Evolutionary conservation across 2,888 invertebrate species (phyloP).

Genomic region (Griposia aprilina): DNA sequence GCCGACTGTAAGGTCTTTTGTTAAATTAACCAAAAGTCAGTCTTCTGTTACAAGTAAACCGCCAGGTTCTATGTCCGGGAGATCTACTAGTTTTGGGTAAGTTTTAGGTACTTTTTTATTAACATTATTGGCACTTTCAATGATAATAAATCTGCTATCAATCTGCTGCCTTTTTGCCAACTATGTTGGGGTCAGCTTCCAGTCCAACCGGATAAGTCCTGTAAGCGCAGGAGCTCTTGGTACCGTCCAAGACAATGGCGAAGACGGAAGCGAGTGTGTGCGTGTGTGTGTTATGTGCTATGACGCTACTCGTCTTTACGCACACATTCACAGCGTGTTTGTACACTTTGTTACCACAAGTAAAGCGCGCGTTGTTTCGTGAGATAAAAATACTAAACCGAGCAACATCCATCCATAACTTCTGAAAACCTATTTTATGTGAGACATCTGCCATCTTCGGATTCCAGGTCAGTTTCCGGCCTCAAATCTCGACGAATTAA

Average conservation of each 20-base stretch:
- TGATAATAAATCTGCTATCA: background rate
- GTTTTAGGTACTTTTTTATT: conserved; percentile 42
- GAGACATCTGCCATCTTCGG: background rate
- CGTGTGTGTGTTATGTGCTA: background rate
- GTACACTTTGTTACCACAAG: background rate
- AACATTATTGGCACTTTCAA: background rate
- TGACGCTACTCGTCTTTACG: background rate
- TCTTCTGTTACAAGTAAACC: conserved; percentile 77
- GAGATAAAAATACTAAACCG: background rate
- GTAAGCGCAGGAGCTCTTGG: no score
- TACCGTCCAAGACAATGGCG: background rate
- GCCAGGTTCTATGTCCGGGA: conserved; percentile 78
- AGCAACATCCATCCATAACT: background rate
- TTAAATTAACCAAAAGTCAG: conserved; percentile 82
- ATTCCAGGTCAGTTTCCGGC: conserved; percentile 80
- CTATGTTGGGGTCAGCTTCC: no score
- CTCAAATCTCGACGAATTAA: conserved; percentile 81
- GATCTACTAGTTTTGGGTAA: conserved; percentile 84
- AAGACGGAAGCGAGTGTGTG: background rate
- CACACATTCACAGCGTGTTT: background rate
- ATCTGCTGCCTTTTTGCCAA: background rate
- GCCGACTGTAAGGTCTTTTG: conserved; percentile 67
- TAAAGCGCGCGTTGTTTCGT: background rate
- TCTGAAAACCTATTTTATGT: background rate
- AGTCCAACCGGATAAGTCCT: background rate